phyloP scores from a whole-genome alignment of 2,113 vertebrate genomes.

The Pelodiscus sinensis region DNA sequence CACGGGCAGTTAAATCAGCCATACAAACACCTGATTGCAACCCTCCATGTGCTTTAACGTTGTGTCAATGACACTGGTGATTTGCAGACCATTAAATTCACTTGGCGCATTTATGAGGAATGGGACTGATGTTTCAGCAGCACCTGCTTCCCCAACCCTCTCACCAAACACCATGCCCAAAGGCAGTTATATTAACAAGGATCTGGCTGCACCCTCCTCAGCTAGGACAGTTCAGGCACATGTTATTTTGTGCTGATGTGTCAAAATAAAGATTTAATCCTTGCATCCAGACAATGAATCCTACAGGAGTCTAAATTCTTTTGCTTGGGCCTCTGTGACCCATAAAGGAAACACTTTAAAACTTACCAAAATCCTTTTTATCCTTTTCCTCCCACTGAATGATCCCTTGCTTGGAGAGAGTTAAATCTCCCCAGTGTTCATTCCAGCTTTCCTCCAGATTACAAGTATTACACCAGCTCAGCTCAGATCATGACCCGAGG shows the following conservation, averaged over 20 bases:
- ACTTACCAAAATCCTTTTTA: neutral
- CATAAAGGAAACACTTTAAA: slow-evolving; percentile 28
- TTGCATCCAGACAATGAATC: no score
- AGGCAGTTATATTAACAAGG: neutral
- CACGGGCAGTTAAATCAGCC: neutral
- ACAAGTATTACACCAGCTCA: neutral
- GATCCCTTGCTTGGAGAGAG: neutral
- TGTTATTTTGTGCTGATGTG: neutral
- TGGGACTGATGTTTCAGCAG: neutral
- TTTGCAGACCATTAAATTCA: neutral
- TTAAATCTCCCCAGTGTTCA: neutral
- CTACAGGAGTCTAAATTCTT: slow-evolving; percentile 38
- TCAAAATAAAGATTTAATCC: neutral
- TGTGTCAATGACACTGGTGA: neutral
- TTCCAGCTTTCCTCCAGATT: neutral
- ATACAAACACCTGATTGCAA: neutral
- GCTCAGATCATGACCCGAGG: neutral
- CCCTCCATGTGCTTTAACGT: neutral
- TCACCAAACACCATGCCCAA: neutral
- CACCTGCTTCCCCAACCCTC: neutral
- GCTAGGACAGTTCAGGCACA: accelerated
- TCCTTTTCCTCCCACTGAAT: neutral
- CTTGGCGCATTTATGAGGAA: neutral
- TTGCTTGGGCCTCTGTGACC: neutral
- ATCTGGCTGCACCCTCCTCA: neutral